phyloP scores from a whole-genome alignment of 2,113 vertebrate genomes.

The Heterochromis multidens region DNA sequence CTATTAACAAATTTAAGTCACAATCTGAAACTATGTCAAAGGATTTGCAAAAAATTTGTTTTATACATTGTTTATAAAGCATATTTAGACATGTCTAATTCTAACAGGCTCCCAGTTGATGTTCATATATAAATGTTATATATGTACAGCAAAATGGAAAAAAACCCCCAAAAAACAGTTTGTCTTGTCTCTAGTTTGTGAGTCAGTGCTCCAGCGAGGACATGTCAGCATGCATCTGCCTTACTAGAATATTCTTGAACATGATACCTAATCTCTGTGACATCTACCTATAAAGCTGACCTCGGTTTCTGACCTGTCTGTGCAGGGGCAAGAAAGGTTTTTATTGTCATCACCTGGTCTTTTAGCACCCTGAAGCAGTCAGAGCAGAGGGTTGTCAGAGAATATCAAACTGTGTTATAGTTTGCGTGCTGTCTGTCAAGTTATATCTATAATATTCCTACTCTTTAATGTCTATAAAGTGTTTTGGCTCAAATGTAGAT shows the following conservation, averaged over 20 bases:
- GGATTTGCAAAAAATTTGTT: neutral
- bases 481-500: neutral
- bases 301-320: neutral
- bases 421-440: neutral
- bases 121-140: neutral
- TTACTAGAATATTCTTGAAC: neutral
- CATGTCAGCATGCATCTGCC: neutral
- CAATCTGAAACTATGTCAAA: neutral
- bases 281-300: neutral
- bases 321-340: neutral
- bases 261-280: neutral
- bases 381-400: neutral
- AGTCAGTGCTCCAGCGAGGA: neutral
- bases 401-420: neutral
- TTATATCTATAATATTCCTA: neutral
- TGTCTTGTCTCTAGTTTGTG: neutral
- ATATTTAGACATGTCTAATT: neutral
- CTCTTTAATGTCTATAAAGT: neutral
- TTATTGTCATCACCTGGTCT: neutral
- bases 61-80: neutral
- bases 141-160: neutral
- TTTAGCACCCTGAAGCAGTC: neutral
- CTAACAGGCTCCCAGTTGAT: neutral
- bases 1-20: neutral
- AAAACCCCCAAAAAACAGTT: neutral